phyloP scores from a whole-genome alignment of 2,888 invertebrate genomes.

The Geophilus truncorum region DNA sequence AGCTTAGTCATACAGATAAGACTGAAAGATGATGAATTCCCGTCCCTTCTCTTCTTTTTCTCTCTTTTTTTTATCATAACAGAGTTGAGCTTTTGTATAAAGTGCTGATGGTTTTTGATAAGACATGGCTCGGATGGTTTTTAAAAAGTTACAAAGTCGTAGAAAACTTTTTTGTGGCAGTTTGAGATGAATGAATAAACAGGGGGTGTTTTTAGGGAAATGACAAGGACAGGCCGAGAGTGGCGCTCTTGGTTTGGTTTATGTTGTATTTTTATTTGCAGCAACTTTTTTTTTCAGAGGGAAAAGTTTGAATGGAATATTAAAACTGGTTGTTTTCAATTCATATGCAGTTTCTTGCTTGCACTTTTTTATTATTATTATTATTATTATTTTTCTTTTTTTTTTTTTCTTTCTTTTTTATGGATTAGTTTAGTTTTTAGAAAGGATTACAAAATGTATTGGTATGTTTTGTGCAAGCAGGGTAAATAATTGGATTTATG shows the following conservation, averaged over 20 bases:
- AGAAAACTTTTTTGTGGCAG: neutral
- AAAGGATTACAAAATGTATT: too few relatives aligned
- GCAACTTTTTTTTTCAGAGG: neutral
- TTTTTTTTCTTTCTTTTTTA: too few relatives aligned
- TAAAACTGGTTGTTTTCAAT: neutral
- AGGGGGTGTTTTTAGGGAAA: neutral
- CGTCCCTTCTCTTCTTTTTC: neutral
- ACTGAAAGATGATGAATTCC: conserved; percentile 9
- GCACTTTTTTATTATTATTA: too few relatives aligned
- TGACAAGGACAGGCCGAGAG: neutral
- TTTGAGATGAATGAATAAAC: neutral
- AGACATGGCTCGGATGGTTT: neutral
- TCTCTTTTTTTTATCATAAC: neutral
- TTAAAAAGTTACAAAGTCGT: neutral
- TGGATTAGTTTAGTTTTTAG: too few relatives aligned
- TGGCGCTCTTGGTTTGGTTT: too few relatives aligned
- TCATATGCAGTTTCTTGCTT: too few relatives aligned
- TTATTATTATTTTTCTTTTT: too few relatives aligned
- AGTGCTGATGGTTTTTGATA: conserved; percentile 13
- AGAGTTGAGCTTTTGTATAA: neutral
- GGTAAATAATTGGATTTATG: too few relatives aligned
- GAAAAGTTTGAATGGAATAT: neutral
- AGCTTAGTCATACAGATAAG: conserved; percentile 24
- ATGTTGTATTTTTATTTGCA: neutral
- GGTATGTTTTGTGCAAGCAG: too few relatives aligned